Evolutionary conservation across 2,797 vertebrate genomes (phyloP), one percentile per base, ranked within the genome.

Genomic region (Acipenser ruthenus): DNA sequence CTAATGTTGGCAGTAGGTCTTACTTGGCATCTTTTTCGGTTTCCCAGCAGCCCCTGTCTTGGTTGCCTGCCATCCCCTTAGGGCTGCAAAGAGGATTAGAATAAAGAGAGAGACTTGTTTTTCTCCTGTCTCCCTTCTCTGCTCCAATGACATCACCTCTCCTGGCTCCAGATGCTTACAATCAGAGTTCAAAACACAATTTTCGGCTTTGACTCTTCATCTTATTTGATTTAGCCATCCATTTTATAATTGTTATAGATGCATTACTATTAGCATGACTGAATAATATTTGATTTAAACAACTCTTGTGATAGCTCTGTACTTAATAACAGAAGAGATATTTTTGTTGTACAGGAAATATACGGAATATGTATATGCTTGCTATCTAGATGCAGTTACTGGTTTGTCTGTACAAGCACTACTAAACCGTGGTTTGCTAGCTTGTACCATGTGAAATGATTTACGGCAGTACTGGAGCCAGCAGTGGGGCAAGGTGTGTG

Each of bases 31-130:
- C 93, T 84, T 85, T 81, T 74, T 78, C 85, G 89, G 93, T 92
- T 97, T 96, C 95, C 95, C 95, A 97, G 93, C 94, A 98, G 91
- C 91, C 93, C 90, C 91, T 90, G 90, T 88, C 91, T 93, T 95
- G 95, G 94, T 92, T 15, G 83, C 79, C 76, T 79, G 91, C 95
- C 95, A 94, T 84, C 78, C 82, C 84, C 84, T 87, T 86, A 90
- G 93, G 94, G 90, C 89, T 91, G 93, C 94, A 93, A 93, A 95
- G 91, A 92, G 93, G 93, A 95, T 95, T 93, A 94, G 93, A 91
- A 93, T 93, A 87, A 85, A 86, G 82, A 85, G 82, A 88, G 89
- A 84, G 89, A 87, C 90, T 95, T 95, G 94, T 96, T 96, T 96
- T 95, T 94, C 93, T 92, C 91, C 89, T 74, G 88, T 91, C 89